Percentiles rank a stretch among this genome's conserved stretches.
Evolutionary conservation across 2,797 vertebrate genomes (phyloP).

Genomic region (Mallotus villosus): DNA sequence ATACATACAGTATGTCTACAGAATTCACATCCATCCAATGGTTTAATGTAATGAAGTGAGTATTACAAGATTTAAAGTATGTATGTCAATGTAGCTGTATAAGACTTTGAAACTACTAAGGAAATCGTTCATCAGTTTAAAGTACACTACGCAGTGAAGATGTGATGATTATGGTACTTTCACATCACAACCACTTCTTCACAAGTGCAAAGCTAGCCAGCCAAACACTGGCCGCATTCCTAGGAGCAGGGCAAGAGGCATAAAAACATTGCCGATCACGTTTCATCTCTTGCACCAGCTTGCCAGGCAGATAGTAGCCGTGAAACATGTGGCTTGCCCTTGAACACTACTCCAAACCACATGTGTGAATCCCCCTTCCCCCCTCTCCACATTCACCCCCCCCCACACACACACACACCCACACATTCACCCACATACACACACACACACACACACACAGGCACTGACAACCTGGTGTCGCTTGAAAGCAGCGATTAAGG

Average conservation of each 20-base stretch:
- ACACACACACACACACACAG: conserved; percentile 17
- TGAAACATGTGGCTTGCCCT: conserved; percentile 64
- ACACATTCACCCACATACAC: conserved; percentile 20
- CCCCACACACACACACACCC: conserved; percentile 21
- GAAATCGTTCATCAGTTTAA: not conserved
- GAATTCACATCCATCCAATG: not conserved
- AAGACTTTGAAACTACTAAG: not conserved
- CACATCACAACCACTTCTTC: not conserved
- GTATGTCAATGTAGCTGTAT: not conserved
- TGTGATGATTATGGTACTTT: not conserved
- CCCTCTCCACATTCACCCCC: not conserved
- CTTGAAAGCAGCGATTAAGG: conserved; percentile 52
- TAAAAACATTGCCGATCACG: conserved; percentile 45
- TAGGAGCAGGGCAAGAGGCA: conserved; percentile 29
- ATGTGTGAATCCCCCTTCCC: conserved; percentile 56
- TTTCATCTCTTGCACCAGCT: conserved; percentile 56
- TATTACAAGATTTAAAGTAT: not conserved
- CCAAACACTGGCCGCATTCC: conserved; percentile 52
- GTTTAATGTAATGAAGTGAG: no score
- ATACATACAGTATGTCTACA: not conserved
- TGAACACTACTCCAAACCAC: conserved; percentile 63
- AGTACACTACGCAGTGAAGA: not conserved
- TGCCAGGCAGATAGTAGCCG: conserved; percentile 56
- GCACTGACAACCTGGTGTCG: conserved; percentile 34
- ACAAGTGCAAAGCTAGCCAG: not conserved